Evolutionary conservation across 2,888 invertebrate species (phyloP), one percentile per base, ranked within the genome.

Genomic region (Odontothrips loti): DNA sequence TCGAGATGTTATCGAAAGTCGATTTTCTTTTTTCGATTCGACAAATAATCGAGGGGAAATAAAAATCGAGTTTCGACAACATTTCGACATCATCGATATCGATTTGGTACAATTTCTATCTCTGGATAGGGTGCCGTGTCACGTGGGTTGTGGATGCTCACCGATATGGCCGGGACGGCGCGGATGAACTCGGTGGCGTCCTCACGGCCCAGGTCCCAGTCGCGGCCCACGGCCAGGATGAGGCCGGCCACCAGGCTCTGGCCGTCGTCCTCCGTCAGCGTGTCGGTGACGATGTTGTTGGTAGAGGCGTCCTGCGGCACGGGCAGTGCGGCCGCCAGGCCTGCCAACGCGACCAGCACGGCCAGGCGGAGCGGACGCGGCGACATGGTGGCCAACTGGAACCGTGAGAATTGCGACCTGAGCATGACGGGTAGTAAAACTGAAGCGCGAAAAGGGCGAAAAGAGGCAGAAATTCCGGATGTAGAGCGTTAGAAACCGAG

Each of bases 121-220:
- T n/a, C n/a, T n/a, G n/a, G n/a, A n/a, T n/a, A n/a, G n/a, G n/a
- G n/a, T n/a, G n/a, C n/a, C n/a, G n/a, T n/a, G n/a, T n/a, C 6
- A 43, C 34, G 34, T 4, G 34, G 34, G 34, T 43, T 43, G 34
- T 43, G 3, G 34, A 23, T 8, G 6, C 68, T 75, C 27, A 75
- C 68, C 23, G 68, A 11, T 3, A 75, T 27, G 1, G 68, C 68
- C 23, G 68, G 68, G 23, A 75, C 68, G 27, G 68, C 27, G 23
- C 68, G 68, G 68, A 75, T 27, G 27, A 75, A 75, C 68, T 75
- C 68, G 68, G 68, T 75, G 68, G 27, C 68, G 23, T 75, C 68
- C 68, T 27, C 23, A 27, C 68, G 68, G 27, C 68, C 68, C 68
- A 27, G 8, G 68, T 75, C 68, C 68, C 68, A 75, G 68, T 75